Evolutionary conservation across 2,113 vertebrate species (phyloP).

Genomic region (Tetrao urogallus): DNA sequence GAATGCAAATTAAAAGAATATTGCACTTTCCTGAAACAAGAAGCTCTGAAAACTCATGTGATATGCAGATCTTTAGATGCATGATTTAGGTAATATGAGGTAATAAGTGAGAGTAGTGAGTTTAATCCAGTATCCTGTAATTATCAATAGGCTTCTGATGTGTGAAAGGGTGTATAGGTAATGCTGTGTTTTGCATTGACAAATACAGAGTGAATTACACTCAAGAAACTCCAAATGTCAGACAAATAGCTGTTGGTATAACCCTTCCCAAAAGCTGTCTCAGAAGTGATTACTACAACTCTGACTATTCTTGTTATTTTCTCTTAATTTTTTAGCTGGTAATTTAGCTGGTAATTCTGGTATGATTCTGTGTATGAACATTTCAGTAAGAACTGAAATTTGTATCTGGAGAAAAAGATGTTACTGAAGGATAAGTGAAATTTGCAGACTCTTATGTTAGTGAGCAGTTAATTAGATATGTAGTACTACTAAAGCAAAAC

Average conservation of each 20-base stretch:
- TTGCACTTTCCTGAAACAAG: background rate
- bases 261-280: background rate
- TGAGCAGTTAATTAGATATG: background rate
- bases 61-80: background rate
- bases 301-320: background rate
- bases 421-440: background rate
- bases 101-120: background rate
- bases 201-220: background rate
- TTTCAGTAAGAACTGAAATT: background rate
- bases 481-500: background rate
- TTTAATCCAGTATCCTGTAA: background rate
- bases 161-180: background rate
- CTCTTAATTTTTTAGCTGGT: background rate
- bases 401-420: background rate
- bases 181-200: background rate
- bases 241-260: background rate
- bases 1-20: background rate
- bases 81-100: background rate
- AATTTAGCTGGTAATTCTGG: background rate
- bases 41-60: background rate
- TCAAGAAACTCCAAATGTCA: background rate
- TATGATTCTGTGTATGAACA: background rate
- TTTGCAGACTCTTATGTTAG: background rate
- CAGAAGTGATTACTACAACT: background rate
- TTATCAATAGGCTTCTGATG: background rate